Percentiles rank a stretch among this genome's conserved stretches.
Evolutionary conservation across 1,140 invertebrate genomes (phyloP).

Genomic region (Neodiprion fabricii): DNA sequence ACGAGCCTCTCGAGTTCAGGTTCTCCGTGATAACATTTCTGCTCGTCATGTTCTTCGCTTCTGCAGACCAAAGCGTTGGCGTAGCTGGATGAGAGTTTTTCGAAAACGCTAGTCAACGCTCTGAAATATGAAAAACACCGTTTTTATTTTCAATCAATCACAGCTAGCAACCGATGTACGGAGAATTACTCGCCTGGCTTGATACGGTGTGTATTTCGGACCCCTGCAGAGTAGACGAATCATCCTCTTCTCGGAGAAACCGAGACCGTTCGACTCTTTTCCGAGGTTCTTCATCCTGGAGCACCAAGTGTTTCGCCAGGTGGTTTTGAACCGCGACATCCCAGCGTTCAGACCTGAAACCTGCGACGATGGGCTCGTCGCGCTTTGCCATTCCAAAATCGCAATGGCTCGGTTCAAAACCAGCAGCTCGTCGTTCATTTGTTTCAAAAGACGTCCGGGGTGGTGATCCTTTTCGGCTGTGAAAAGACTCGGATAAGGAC

Average conservation of each 20-base stretch:
- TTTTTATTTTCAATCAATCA: not conserved
- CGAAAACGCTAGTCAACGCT: slow-evolving; percentile 16
- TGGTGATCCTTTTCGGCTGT: not conserved
- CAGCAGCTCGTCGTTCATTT: slow-evolving; percentile 32
- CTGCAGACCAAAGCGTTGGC: slow-evolving; percentile 20
- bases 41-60: slow-evolving; percentile 17
- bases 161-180: not conserved
- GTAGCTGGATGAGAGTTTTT: slow-evolving; percentile 23
- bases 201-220: slow-evolving; percentile 49
- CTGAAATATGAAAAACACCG: slow-evolving; percentile 12
- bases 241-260: slow-evolving; percentile 29
- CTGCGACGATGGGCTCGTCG: slow-evolving; percentile 16
- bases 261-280: not conserved
- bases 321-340: slow-evolving; percentile 16
- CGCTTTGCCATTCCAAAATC: slow-evolving; percentile 30
- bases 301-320: slow-evolving; percentile 33
- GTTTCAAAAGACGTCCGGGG: slow-evolving; percentile 8
- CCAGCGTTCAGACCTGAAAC: slow-evolving; percentile 22
- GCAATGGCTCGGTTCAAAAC: slow-evolving; percentile 27
- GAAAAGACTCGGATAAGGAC: not conserved
- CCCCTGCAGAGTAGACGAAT: slow-evolving; percentile 50
- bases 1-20: slow-evolving; percentile 61
- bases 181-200: slow-evolving; percentile 42
- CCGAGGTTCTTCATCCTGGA: slow-evolving; percentile 20
- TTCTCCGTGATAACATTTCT: slow-evolving; percentile 54